Base-by-base conservation (phyloP, 2,888 invertebrate genomes). In the Sminthurinus aureus region DNA sequence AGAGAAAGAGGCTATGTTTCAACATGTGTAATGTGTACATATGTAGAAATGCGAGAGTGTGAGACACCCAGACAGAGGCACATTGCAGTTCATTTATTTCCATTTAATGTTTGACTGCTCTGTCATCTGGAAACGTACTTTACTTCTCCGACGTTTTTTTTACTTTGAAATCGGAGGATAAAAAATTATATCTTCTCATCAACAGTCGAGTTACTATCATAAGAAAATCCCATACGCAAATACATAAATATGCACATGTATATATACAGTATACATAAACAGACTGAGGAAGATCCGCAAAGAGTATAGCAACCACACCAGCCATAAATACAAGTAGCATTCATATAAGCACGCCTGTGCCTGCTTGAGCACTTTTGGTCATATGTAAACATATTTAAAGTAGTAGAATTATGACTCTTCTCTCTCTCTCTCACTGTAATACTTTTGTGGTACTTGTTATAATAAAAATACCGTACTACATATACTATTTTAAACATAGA, bases 81-180 rank as follows among this genome's bases (percentile, higher is more conserved):
- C 58, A 58, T 58, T 58, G 38, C 52, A 76, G 51, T 52, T 76
- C 76, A 76, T 76, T 76, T 76, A 76, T 76, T 76, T 76, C 76
- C 76, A 76, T 76, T 76, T 76, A 76, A 76, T 76, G 76, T 76
- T 76, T 52, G 76, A 76, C 76, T 76, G 26, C 76, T 52, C 76
- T 76, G 76, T 76, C 76, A 76, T 76, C 76, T 76, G 76, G 76
- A 76, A 76, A 76, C 76, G 24, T 76, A 76, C 76, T 76, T 76
- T 20, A 51, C 58, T 52, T 26, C 24, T 76, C 76, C 76, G 76
- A 76, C 76, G 52, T 52, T 52, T 76, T 52, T 76, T 76, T 76
- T 52, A 51, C 58, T 13, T 58, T 38, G 22, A 12, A 20, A 74
- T 50, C 74, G 50, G 74, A 74, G 24, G 71, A 71, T 18, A 75